Evolutionary conservation across 2,888 invertebrate genomes (phyloP), one percentile per base, ranked within the genome.

Genomic region (Dioctria rufipes): DNA sequence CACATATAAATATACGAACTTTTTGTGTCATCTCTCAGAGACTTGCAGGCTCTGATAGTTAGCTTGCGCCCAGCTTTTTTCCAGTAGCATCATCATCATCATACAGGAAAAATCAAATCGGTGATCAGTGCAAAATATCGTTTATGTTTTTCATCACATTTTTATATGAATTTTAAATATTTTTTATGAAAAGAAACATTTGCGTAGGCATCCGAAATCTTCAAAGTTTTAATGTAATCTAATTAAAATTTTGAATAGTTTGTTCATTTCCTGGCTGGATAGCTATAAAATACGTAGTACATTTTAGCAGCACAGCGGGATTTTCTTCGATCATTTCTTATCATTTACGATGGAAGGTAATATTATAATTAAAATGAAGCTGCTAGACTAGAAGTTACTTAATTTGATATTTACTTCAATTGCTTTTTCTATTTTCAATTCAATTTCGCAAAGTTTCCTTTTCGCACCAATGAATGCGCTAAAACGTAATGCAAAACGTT

Each of bases 171-270:
- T 54, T 54, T 54, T 54, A 25, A 25, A 25, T 25, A 25, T 25
- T 25, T 25, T 25, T 25, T 25, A 25, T 25, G 25, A 25, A 25
- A 25, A 25, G 1, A 25, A 2, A 25, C 25, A 25, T 25, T 25
- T 25, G 25, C 25, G 25, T 25, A 25, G 25, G 25, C 25, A 54
- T 4, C 11, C 54, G 54, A 6, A 54, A 54, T 11, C 54, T 11
- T 11, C 11, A 54, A n/a, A n/a, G 54, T 6, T n/a, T 54, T 54
- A n/a, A n/a, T 2, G 11, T 54, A 54, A 54, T 54, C 54, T 3
- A 54, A 54, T 54, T 54, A 54, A 54, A n/a, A 54, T 54, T 0
- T 54, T 54, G 54, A 54, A 54, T 54, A 54, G 6, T 54, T 54
- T n/a, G 54, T n/a, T 25, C 54, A 54, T 3, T 54, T 54, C 54